Percentiles rank a stretch among this genome's conserved stretches.
Evolutionary conservation across 2,113 vertebrate species (phyloP).

Genomic region (Garra rufa): DNA sequence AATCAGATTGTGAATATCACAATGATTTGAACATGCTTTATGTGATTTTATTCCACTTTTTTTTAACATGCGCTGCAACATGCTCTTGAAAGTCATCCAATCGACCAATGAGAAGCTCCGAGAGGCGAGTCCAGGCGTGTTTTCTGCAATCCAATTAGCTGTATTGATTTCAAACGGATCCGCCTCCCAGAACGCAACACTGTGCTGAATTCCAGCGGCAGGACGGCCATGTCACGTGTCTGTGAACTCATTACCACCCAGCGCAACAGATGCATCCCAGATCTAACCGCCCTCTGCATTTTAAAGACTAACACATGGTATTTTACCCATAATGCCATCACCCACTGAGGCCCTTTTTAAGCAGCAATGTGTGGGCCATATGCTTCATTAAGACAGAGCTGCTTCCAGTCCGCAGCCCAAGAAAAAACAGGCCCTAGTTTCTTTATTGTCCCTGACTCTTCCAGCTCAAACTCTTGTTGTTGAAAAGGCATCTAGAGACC

Average conservation of each 20-base stretch:
- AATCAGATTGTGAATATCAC: neutral
- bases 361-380: constrained; percentile 65
- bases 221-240: neutral
- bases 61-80: neutral
- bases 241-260: constrained; percentile 19
- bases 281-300: constrained; percentile 72
- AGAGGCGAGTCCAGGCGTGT: neutral
- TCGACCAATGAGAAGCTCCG: neutral
- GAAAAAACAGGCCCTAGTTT: constrained; percentile 61
- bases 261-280: constrained; percentile 57
- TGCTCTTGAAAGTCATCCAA: neutral
- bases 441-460: constrained; percentile 59
- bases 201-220: neutral
- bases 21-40: neutral
- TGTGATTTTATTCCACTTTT: neutral
- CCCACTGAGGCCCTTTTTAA: constrained; percentile 60
- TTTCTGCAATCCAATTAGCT: neutral
- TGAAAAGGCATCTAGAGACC: constrained; percentile 12
- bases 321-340: constrained; percentile 65
- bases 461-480: neutral
- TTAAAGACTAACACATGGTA: constrained; percentile 72
- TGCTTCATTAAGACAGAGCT: constrained; percentile 73
- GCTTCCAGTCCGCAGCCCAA: constrained; percentile 55
- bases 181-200: neutral
- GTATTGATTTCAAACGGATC: neutral